Conservation (phyloP, 2,113 vertebrate genomes). For the Sciurus niger region DNA sequence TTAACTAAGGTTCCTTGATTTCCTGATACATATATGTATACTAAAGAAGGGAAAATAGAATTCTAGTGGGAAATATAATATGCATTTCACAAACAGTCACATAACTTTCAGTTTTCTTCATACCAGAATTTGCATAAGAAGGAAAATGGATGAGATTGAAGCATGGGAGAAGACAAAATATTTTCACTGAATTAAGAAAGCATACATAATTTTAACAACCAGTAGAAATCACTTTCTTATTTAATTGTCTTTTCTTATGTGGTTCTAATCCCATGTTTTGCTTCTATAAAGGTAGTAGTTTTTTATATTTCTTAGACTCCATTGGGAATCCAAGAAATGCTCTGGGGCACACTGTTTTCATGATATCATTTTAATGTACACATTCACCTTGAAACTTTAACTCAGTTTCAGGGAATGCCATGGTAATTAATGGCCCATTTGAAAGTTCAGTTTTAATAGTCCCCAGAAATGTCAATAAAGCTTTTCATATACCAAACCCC, state of each 20-base stretch:
- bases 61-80: not conserved
- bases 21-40: not conserved
- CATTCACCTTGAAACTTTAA: conserved; percentile 10
- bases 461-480: not conserved
- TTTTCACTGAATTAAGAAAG: not conserved
- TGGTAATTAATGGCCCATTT: not conserved
- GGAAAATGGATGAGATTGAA: not conserved
- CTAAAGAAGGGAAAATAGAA: not conserved
- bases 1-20: not conserved
- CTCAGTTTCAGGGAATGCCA: not conserved
- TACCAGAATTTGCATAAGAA: not conserved
- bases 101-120: not conserved
- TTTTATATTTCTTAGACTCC: not conserved
- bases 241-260: not conserved
- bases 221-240: not conserved
- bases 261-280: not conserved
- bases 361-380: not conserved
- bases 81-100: not conserved
- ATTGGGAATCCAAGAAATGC: not conserved
- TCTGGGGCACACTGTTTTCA: not conserved
- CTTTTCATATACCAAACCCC: not conserved
- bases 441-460: not conserved
- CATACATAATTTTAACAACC: not conserved
- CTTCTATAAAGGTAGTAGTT: not conserved
- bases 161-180: not conserved